Conservation (phyloP, 2,888 invertebrate species). For the Ornithoptera alexandrae region DNA sequence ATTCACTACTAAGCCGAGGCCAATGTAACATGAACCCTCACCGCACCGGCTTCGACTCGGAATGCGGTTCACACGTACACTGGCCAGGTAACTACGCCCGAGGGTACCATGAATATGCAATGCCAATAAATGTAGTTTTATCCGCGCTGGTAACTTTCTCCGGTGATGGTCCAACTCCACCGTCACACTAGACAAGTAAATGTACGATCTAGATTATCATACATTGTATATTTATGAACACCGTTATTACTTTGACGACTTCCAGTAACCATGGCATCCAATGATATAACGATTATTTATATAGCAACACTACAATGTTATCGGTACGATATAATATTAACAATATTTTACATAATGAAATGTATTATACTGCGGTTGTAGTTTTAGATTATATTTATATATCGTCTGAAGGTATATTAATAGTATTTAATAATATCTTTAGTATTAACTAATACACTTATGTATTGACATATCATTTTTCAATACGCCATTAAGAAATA, state of each 20-base stretch:
- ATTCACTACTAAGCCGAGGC: slow-evolving; percentile 39
- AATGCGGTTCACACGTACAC: slow-evolving; percentile 35
- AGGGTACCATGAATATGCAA: slow-evolving; percentile 76
- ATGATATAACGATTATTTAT: background rate
- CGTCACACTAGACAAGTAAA: slow-evolving; percentile 19
- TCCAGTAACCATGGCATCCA: background rate
- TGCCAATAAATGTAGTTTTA: slow-evolving; percentile 74
- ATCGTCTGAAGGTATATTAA: no score
- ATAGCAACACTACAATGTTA: background rate
- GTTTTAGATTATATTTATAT: no score
- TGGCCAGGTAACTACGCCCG: slow-evolving; percentile 50
- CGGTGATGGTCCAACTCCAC: slow-evolving; percentile 22
- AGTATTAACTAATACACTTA: no score
- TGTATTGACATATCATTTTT: no score
- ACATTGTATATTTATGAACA: slow-evolving; percentile 18
- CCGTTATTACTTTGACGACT: slow-evolving; percentile 18
- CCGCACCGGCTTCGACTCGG: slow-evolving; percentile 20
- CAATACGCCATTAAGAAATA: background rate
- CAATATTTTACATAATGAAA: no score
- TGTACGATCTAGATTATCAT: slow-evolving; percentile 21
- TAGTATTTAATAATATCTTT: no score
- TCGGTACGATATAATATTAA: no score
- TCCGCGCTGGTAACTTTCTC: slow-evolving; percentile 71
- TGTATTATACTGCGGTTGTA: no score
- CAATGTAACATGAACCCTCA: slow-evolving; percentile 38